Conservation (phyloP, 2,797 vertebrate genomes). For the Hippopotamyrus pictus region DNA sequence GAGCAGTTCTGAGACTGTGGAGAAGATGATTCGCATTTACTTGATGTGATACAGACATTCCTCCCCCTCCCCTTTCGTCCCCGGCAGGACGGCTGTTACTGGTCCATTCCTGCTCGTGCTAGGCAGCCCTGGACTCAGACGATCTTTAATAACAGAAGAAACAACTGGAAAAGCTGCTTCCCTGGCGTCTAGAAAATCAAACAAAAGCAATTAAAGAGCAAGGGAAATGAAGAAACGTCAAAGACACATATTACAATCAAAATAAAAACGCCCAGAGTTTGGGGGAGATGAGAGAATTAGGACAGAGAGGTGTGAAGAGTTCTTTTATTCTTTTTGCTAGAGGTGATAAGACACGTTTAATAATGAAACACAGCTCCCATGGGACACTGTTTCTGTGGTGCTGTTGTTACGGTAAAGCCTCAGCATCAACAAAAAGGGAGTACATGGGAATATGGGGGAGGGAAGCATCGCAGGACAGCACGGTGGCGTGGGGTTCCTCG, state of each 20-base stretch:
- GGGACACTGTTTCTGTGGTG: constrained; percentile 26
- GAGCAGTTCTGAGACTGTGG: constrained; percentile 4
- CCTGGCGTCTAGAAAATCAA: constrained; percentile 21
- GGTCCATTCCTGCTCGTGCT: neutral
- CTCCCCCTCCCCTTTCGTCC: neutral
- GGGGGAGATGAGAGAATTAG: constrained; percentile 61
- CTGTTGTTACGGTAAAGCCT: constrained; percentile 41
- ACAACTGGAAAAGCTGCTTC: neutral
- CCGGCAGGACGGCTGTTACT: neutral
- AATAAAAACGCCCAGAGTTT: constrained; percentile 66
- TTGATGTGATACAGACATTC: constrained; percentile 22
- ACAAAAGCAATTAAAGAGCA: constrained; percentile 58
- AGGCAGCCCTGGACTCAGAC: neutral
- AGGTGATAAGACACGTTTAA: constrained; percentile 55
- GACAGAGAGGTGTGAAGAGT: constrained; percentile 58
- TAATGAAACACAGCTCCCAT: constrained; percentile 44
- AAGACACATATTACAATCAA: constrained; percentile 71
- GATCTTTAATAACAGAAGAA: neutral
- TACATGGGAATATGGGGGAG: neutral
- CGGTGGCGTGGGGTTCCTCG: neutral
- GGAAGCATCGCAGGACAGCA: neutral
- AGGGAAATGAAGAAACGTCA: constrained; percentile 66
- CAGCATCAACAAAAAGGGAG: constrained; percentile 10
- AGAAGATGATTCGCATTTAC: constrained; percentile 11
- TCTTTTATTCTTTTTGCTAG: constrained; percentile 41